Evolutionary conservation across 2,797 vertebrate species (phyloP), one percentile per base, ranked within the genome.

Genomic region (Cryptoprocta ferox): DNA sequence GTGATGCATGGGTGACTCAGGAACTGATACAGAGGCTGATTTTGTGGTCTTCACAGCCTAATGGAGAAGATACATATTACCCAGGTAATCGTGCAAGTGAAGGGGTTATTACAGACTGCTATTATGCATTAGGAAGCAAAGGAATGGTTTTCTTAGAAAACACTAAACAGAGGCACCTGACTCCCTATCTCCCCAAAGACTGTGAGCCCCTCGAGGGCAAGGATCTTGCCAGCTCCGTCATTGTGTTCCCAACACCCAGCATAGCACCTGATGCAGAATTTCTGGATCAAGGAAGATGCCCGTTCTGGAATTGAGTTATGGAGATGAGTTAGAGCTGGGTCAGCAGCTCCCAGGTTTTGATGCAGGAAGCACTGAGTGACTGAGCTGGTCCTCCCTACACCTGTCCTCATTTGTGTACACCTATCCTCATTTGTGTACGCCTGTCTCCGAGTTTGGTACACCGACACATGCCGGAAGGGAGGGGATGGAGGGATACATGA

Each of bases 241-340:
- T 66, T n/a, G 3, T 30, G 24, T 65, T 28, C 6, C 76, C 48
- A 28, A 45, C 18, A 35, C 48, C 75, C 37, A 48, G 12, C 12
- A 30, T 21, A 19, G 15, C n/a, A 28, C 61, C 82, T 42, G 28
- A 9, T 19, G 12, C n/a, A 19, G 19, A 50, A 26, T 42, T 71
- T 56, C 32, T 90, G 42, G 18, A 6, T 73, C 73, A n/a, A 26
- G n/a, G 37, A 26, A 75, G 28, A n/a, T 24, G 37, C n/a, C 56
- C 0, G 0, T 37, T 73, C 59, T 80, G 15, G 73, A 70, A 42
- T 0, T 13, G 71, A 81, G 35, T 89, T 35, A 1, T 35, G 7
- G 26, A 15, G 26, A 6, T 35, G 61, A 12, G 19, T 48, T 10
- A 39, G 59, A 42, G 13, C 42, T 3, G 6, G 37, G 32, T 19